Evolutionary conservation across 2,113 vertebrate genomes (phyloP).

Genomic region (Neopipo cinnamomea): DNA sequence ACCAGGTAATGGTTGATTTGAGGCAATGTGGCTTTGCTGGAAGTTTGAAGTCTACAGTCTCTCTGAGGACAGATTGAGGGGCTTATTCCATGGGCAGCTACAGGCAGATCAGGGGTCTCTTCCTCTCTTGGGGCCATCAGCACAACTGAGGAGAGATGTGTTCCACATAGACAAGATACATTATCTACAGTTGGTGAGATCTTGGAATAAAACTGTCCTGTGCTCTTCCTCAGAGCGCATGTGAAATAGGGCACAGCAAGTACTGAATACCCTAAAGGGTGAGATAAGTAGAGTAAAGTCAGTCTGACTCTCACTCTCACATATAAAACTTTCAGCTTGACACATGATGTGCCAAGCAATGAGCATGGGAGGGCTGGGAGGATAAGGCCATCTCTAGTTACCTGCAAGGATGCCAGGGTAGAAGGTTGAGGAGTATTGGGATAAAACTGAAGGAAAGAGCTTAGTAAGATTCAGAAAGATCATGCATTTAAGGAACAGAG

Average conservation of each 20-base stretch:
- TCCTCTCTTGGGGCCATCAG: neutral
- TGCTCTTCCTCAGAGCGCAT: neutral
- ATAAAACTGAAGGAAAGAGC: neutral
- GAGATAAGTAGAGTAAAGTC: neutral
- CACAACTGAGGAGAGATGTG: neutral
- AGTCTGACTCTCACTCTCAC: neutral
- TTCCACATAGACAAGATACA: neutral
- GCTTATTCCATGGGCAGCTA: neutral
- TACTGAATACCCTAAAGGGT: neutral
- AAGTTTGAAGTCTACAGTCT: neutral
- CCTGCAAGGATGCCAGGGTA: neutral
- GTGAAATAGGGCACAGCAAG: neutral
- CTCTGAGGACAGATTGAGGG: neutral
- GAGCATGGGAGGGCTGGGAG: neutral
- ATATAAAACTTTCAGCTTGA: rapidly evolving
- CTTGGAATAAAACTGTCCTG: neutral
- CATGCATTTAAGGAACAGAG: neutral
- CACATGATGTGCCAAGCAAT: neutral
- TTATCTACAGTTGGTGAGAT: neutral
- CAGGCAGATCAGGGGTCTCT: neutral
- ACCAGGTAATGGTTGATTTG: neutral
- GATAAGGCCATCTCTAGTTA: neutral
- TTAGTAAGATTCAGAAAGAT: neutral
- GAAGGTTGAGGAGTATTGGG: neutral
- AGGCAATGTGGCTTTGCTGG: neutral